A percentile compares a stretch with the other conserved stretches of the same genome.
These are phyloP conservation scores for Sinohyriopsis cumingii DNA, from an alignment of 2,888 invertebrate species.

Conservation along the genomic window DNA sequence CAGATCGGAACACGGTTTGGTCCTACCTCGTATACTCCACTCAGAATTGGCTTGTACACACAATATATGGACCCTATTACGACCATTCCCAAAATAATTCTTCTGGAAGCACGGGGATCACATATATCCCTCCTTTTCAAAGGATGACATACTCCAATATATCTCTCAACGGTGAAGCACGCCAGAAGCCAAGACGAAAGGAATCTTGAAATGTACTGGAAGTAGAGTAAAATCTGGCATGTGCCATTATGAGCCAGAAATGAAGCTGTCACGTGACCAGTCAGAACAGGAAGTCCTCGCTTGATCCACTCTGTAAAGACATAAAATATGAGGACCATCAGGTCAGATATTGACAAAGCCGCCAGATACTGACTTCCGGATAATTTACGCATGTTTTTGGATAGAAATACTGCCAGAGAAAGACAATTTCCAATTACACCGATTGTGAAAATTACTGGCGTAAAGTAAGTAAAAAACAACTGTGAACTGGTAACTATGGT, in stretches of 20 bases:
- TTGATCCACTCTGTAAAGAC: constrained; percentile 67
- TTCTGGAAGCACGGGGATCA: constrained; percentile 51
- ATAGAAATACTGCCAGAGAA: constrained; percentile 84
- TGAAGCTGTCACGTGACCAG: constrained; percentile 35
- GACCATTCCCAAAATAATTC: constrained; percentile 50
- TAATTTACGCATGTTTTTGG: constrained; percentile 77
- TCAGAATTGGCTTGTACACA: constrained; percentile 61
- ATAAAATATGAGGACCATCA: constrained; percentile 79
- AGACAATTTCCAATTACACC: constrained; percentile 84
- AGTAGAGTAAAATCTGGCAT: constrained; percentile 84
- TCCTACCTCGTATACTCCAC: constrained; percentile 31
- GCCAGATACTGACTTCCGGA: constrained; percentile 87
- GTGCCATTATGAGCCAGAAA: constrained; percentile 73
- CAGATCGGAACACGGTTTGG: constrained; percentile 41
- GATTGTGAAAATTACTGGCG: constrained; percentile 81
- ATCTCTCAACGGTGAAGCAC: constrained; percentile 65
- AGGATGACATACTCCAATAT: constrained; percentile 66
- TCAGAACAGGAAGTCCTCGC: constrained; percentile 49
- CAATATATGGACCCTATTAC: constrained; percentile 43
- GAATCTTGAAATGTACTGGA: constrained; percentile 73
- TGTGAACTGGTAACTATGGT: constrained; percentile 19
- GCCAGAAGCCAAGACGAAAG: constrained; percentile 67
- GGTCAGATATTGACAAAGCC: constrained; percentile 84
- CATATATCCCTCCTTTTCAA: constrained; percentile 59
- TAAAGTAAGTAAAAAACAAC: constrained; percentile 78